phyloP scores from a whole-genome alignment of 2,113 vertebrate species.

The Muntiacus reevesi region DNA sequence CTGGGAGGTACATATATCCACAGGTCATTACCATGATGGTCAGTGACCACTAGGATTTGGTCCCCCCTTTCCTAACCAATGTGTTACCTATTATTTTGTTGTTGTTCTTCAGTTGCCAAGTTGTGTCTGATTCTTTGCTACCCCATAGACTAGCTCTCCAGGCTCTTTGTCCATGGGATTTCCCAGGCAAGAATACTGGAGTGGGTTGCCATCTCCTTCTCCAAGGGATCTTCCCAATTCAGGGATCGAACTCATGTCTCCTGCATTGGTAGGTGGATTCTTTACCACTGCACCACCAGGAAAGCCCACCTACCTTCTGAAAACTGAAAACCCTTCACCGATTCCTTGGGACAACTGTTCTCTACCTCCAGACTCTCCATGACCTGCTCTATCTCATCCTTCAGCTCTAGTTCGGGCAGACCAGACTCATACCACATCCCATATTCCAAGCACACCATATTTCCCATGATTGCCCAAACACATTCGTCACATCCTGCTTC shows the following conservation, averaged over 20 bases:
- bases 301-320: background rate
- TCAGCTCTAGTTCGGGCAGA: background rate
- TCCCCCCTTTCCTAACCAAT: background rate
- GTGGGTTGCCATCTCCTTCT: background rate
- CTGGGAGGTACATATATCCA: background rate
- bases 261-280: background rate
- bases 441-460: background rate
- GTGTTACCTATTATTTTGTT: background rate
- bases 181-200: background rate
- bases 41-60: background rate
- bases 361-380: background rate
- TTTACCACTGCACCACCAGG: background rate
- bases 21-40: background rate
- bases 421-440: background rate
- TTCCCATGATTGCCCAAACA: background rate
- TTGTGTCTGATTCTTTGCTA: background rate
- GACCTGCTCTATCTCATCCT: background rate
- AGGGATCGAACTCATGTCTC: background rate
- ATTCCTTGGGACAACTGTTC: background rate
- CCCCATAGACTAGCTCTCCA: background rate
- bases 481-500: background rate
- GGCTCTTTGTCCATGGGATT: background rate
- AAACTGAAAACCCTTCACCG: background rate
- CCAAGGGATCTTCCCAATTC: background rate
- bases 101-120: background rate